Evolutionary conservation across 2,797 vertebrate genomes (phyloP), one percentile per base, ranked within the genome.

Genomic region (Furcifer pardalis): DNA sequence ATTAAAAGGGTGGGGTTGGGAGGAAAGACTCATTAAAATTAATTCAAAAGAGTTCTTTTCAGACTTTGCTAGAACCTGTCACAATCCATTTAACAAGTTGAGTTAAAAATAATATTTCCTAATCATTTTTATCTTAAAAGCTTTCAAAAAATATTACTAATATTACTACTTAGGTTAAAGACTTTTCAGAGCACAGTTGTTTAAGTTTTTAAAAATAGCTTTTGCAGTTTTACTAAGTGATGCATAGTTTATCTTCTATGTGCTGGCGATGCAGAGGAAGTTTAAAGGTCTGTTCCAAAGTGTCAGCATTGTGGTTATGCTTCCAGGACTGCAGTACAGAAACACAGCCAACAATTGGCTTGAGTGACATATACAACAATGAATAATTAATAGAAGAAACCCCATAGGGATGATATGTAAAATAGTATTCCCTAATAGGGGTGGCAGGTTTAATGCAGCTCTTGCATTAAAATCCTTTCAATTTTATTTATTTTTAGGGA

Each of bases 281-380:
- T n/a, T 86, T 69, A 68, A 0, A 0, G 32, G 87, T 32, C 52
- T 91, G 73, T 82, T 88, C 91, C 85, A 91, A 87, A 52, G 10
- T 42, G 86, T n/a, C 52, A 87, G 81, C 56, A 86, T 21, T 60
- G 68, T 71, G 86, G 62, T 27, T 89, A 87, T 5, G 32, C 49
- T 81, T 93, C 81, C 66, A 82, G 60, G 65, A 89, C 37, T 89
- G 78, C 77, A 91, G 40, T 85, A 79, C 78, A 87, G 86, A 91
- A 90, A 89, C 56, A 15, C 65, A 88, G 83, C 42, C 56, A 85
- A 49, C 15, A 71, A 13, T 35, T 42, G 27, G 83, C 17, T 59
- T 52, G 75, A 83, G 49, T 30, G 13, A 69, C 30, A 72, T 4
- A 27, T 59, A 71, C 49, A 35, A 71, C 32, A 44, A 40, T 91